Evolutionary conservation across 2,888 invertebrate species (phyloP), one percentile per base, ranked within the genome.

Genomic region (Dyspetes luteomarginatus): DNA sequence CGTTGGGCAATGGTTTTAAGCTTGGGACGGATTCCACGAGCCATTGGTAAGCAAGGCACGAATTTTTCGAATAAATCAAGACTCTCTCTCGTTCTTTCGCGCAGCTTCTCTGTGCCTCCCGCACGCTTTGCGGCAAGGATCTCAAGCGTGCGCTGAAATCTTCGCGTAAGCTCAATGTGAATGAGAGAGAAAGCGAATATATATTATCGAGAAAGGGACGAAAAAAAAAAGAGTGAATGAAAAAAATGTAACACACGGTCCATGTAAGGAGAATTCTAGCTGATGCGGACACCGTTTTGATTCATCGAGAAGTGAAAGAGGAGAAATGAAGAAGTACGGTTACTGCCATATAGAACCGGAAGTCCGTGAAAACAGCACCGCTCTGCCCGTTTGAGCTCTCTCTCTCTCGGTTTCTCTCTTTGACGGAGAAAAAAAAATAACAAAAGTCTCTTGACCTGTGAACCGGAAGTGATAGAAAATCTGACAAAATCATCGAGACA

Each of bases 21-120:
- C 50, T 52, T n/a, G 45, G 52, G 65, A 79, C 67, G 72, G 67
- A 76, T 72, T 76, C 65, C 48, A 36, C 41, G 58, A 30, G 68
- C 67, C 72, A 80, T 88, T 86, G 81, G 85, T 84, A 89, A 84
- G 83, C 88, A 74, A 77, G 77, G 79, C 88, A 88, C 87, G 88
- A 86, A 82, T 78, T 77, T 79, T 85, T 79, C 84, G 86, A 85
- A 90, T 90, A 90, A 89, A 89, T 88, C 89, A 88, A 81, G 74
- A 60, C 48, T 45, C 17, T 45, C 17, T 45, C 17, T 45, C 45
- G 2, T 15, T 17, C 45, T 4, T 17, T 45, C 45, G n/a, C 69
- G 78, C 84, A 78, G 73, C 75, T 82, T 80, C 65, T 68, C 82
- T 55, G 30, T 60, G 73, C 26, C 30, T 22, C 26, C 12, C 24